Percentiles rank a stretch among this genome's conserved stretches.
These are phyloP conservation scores for Amblyjoppa fuscipennis DNA, from an alignment of 2,888 invertebrate species.

Conservation along the genomic window DNA sequence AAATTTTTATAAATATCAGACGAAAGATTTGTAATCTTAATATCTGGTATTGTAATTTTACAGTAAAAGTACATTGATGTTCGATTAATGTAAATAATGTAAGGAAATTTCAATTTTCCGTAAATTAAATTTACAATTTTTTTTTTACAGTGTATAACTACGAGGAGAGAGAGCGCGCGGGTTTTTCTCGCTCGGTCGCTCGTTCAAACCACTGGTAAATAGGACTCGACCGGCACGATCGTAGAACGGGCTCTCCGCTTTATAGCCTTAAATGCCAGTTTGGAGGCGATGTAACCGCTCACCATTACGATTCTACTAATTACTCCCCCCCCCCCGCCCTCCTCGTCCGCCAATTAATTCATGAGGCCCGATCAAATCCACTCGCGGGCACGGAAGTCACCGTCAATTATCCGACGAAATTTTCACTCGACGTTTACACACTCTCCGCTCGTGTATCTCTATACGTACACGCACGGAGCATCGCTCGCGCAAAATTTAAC, in stretches of 20 bases:
- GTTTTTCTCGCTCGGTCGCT: constrained; percentile 24
- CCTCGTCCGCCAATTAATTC: constrained; percentile 68
- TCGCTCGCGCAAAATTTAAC: neutral
- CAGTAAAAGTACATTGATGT: no score
- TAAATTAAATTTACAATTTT: no score
- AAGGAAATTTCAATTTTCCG: no score
- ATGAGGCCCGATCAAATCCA: constrained; percentile 70
- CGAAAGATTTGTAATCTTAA: no score
- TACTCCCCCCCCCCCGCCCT: constrained; percentile 58
- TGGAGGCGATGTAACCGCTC: constrained; percentile 63
- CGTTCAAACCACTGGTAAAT: constrained; percentile 30
- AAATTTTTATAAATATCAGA: no score
- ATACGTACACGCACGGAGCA: neutral
- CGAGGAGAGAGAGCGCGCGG: neutral
- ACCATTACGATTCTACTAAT: constrained; percentile 71
- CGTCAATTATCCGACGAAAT: constrained; percentile 66
- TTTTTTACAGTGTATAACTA: constrained; percentile 2
- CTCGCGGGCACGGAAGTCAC: constrained; percentile 61
- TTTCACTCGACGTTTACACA: constrained; percentile 46
- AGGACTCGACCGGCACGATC: constrained; percentile 23
- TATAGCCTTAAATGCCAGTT: constrained; percentile 67
- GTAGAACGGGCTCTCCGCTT: constrained; percentile 50
- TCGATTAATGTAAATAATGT: no score
- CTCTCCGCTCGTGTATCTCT: constrained; percentile 20
- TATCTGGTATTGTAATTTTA: no score